Evolutionary conservation across 2,888 invertebrate species (phyloP).

Genomic region (Drosophila rubida): DNA sequence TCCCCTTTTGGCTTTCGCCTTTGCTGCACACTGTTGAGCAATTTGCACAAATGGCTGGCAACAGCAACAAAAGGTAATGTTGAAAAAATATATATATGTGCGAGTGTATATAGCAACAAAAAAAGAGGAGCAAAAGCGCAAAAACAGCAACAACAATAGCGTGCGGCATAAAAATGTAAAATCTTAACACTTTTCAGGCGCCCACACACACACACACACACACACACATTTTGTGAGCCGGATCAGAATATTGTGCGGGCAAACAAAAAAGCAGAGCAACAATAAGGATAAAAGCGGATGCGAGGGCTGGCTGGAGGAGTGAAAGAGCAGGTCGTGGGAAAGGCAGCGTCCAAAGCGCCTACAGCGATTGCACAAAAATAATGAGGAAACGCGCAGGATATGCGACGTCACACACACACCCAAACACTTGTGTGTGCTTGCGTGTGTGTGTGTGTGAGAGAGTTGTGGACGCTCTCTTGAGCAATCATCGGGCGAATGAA

Average conservation of each 20-base stretch:
- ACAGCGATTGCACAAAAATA: slow-evolving; percentile 80
- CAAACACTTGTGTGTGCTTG: neutral
- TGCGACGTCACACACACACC: slow-evolving; percentile 50
- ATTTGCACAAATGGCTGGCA: slow-evolving; percentile 74
- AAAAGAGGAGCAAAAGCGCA: slow-evolving; percentile 36
- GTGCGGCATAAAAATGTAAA: slow-evolving; percentile 69
- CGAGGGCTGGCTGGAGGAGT: slow-evolving; percentile 10
- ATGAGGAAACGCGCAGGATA: slow-evolving; percentile 76
- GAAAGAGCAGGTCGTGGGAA: slow-evolving; percentile 16
- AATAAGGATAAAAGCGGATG: slow-evolving; percentile 48
- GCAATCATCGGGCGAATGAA: slow-evolving; percentile 75
- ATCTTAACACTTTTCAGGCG: slow-evolving; percentile 72
- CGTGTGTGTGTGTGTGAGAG: slow-evolving; percentile 22
- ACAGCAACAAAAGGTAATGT: slow-evolving; percentile 53
- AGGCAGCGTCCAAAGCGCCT: slow-evolving; percentile 62
- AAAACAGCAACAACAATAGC: slow-evolving; percentile 33
- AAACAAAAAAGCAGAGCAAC: slow-evolving; percentile 56
- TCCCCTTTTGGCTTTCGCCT: slow-evolving; percentile 17
- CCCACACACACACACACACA: slow-evolving; percentile 21
- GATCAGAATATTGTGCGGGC: slow-evolving; percentile 57
- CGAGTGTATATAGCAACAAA: neutral
- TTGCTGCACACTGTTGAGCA: slow-evolving; percentile 59
- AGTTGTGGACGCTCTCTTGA: slow-evolving; percentile 59
- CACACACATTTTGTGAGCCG: slow-evolving; percentile 30
- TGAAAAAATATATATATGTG: slow-evolving; percentile 15